Conservation (phyloP, 2,888 invertebrate species). For the Drosophila fulvimacula region DNA sequence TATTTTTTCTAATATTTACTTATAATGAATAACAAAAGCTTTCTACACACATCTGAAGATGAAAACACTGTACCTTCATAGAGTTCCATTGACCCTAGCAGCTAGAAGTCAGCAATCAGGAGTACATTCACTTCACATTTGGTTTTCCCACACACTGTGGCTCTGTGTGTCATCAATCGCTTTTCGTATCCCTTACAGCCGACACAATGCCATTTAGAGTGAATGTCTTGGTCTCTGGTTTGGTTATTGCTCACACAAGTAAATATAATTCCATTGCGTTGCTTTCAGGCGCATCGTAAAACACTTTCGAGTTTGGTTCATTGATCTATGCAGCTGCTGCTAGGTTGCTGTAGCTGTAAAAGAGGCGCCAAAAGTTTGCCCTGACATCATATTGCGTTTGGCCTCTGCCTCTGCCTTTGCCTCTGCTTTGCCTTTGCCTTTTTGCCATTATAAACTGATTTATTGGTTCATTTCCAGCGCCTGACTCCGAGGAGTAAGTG, state of each 20-base stretch:
- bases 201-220: slow-evolving; percentile 25
- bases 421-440: slow-evolving; percentile 41
- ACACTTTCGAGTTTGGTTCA: slow-evolving; percentile 49
- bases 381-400: slow-evolving; percentile 51
- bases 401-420: slow-evolving; percentile 6
- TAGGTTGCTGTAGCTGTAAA: slow-evolving; percentile 4
- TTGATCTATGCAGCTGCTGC: slow-evolving; percentile 58
- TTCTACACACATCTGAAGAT: neutral
- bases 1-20: too few species aligned
- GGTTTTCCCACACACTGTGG: slow-evolving; percentile 1
- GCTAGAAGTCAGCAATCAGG: neutral
- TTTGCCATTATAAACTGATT: slow-evolving; percentile 79
- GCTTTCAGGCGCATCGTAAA: slow-evolving; percentile 39
- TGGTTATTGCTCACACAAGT: slow-evolving; percentile 49
- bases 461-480: slow-evolving; percentile 79
- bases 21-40: too few species aligned
- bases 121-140: slow-evolving; percentile 5
- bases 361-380: slow-evolving; percentile 70
- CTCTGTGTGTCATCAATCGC: slow-evolving; percentile 26
- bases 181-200: slow-evolving; percentile 24
- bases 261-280: slow-evolving; percentile 57
- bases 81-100: neutral
- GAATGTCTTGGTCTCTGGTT: slow-evolving; percentile 15
- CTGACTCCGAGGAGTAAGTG: slow-evolving; percentile 49
- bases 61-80: neutral